Evolutionary conservation across 1,140 invertebrate genomes (phyloP).

Genomic region (Lasioglossum albipes): DNA sequence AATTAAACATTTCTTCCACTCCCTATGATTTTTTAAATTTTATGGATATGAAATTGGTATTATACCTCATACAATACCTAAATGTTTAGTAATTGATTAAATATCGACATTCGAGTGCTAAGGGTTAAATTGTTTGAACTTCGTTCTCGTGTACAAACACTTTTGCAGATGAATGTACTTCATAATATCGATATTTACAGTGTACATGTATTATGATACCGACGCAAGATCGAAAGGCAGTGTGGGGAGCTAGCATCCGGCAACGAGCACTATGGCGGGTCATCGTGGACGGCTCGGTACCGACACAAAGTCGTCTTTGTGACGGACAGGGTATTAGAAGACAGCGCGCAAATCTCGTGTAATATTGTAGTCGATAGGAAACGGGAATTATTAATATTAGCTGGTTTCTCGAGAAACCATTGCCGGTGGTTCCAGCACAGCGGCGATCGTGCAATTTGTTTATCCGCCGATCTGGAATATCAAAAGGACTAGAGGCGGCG

Average conservation of each 20-base stretch:
- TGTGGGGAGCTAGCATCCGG: neutral
- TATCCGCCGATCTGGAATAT: slow-evolving; percentile 69
- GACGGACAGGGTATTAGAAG: slow-evolving; percentile 2
- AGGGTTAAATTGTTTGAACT: no score
- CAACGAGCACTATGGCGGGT: slow-evolving; percentile 35
- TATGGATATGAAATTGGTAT: no score
- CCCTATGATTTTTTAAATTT: no score
- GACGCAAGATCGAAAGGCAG: no score
- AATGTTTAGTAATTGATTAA: no score
- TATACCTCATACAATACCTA: no score
- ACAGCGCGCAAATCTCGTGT: slow-evolving; percentile 14
- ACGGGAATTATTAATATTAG: slow-evolving; percentile 71
- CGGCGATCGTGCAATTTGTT: slow-evolving; percentile 70
- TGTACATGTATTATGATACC: no score
- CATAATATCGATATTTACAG: no score
- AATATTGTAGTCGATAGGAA: slow-evolving; percentile 63
- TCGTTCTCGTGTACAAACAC: no score
- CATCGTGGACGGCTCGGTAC: slow-evolving; percentile 50
- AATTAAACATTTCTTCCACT: no score
- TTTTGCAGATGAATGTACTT: no score
- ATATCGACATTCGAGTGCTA: no score
- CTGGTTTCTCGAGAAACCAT: slow-evolving; percentile 62
- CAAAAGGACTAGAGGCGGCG: slow-evolving; percentile 73
- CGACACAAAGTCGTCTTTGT: slow-evolving; percentile 73
- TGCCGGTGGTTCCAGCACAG: slow-evolving; percentile 16